Evolutionary conservation across 2,888 invertebrate genomes (phyloP).

Genomic region (Choristoneura rosaceana): DNA sequence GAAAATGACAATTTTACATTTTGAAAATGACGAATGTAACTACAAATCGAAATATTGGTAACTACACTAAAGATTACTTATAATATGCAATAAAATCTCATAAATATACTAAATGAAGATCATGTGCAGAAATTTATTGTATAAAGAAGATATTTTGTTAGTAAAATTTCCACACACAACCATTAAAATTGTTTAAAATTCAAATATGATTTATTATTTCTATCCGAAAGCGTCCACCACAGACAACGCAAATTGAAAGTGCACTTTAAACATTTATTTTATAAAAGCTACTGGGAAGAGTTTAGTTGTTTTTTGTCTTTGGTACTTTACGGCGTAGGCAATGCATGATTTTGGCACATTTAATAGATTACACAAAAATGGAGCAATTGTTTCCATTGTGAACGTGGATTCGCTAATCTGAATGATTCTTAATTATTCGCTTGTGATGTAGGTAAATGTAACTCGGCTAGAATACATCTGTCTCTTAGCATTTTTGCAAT

Average conservation of each 20-base stretch:
- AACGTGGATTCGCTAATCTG: background rate
- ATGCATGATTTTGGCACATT: slow-evolving; percentile 57
- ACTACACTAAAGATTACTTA: slow-evolving; percentile 76
- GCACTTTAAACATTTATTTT: slow-evolving; percentile 61
- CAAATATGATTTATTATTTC: slow-evolving; percentile 60
- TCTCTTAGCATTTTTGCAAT: background rate
- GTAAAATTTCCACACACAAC: slow-evolving; percentile 55
- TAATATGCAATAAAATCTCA: slow-evolving; percentile 78
- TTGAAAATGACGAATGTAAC: slow-evolving; percentile 80
- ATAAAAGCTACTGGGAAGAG: slow-evolving; percentile 46
- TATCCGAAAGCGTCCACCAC: slow-evolving; percentile 59
- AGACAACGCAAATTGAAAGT: slow-evolving; percentile 64
- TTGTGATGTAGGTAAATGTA: no score
- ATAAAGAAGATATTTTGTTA: slow-evolving; percentile 42
- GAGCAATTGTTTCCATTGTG: background rate
- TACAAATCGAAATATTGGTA: slow-evolving; percentile 78
- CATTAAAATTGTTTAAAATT: slow-evolving; percentile 67
- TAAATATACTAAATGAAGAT: slow-evolving; percentile 54
- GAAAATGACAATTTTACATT: slow-evolving; percentile 70
- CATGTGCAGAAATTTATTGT: slow-evolving; percentile 57
- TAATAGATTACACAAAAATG: slow-evolving; percentile 5
- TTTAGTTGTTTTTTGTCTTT: slow-evolving; percentile 41
- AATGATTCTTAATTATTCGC: background rate
- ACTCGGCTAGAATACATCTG: background rate
- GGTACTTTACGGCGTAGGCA: slow-evolving; percentile 34